Percentiles rank a stretch among this genome's conserved stretches.
Evolutionary conservation across 1,140 invertebrate species (phyloP).

Genomic region (Myzus persicae): DNA sequence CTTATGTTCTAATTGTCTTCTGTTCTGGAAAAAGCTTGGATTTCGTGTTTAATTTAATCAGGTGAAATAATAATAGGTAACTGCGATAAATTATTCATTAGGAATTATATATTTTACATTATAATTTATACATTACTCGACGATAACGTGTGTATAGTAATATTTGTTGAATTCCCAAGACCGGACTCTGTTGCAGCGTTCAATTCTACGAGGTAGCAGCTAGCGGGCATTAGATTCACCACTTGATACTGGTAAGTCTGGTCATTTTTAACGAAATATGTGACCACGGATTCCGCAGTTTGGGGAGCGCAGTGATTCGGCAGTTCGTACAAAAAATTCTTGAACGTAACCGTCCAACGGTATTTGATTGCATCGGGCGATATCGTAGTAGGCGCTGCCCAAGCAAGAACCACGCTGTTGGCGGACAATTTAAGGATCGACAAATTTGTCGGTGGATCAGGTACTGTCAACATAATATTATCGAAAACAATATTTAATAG

Average conservation of each 20-base stretch:
- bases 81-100: background rate
- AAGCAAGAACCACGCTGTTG: background rate
- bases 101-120: background rate
- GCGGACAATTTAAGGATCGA: background rate
- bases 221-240: background rate
- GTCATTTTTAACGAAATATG: background rate
- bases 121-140: background rate
- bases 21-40: no score
- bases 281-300: background rate
- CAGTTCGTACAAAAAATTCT: background rate
- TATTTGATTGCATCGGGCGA: background rate
- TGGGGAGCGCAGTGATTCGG: background rate
- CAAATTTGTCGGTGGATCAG: background rate
- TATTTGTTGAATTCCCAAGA: background rate
- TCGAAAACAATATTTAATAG: background rate
- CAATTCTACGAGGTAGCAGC: background rate
- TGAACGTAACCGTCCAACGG: constrained; percentile 4
- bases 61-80: background rate
- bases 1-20: no score
- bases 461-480: background rate
- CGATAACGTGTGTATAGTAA: background rate
- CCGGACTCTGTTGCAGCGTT: background rate
- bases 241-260: background rate
- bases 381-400: background rate
- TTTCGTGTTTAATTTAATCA: no score